A percentile compares a stretch with the other conserved stretches of the same genome.
Conservation (phyloP, 2,113 vertebrate genomes). For the Sardina pilchardus region DNA sequence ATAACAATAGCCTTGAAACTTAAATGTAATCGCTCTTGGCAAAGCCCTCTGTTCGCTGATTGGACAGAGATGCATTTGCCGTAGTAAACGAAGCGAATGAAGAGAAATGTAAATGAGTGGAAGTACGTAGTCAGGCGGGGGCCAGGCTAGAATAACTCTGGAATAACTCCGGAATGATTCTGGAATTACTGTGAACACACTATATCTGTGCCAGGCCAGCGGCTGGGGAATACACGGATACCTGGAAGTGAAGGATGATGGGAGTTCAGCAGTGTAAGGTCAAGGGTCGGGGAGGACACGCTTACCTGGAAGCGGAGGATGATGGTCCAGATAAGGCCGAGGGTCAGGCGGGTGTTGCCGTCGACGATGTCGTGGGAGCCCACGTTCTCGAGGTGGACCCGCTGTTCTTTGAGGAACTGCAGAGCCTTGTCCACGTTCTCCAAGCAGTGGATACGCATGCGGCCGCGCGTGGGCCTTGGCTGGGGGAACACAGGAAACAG, state of each 20-base stretch:
- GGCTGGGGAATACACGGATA: conserved; percentile 45
- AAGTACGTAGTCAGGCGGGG: too few relatives aligned
- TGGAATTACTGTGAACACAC: too few relatives aligned
- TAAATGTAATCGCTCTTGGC: too few relatives aligned
- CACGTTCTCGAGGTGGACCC: conserved; percentile 93
- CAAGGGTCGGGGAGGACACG: neutral
- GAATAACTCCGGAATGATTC: too few relatives aligned
- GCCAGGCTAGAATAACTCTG: too few relatives aligned
- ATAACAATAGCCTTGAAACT: too few relatives aligned
- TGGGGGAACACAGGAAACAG: conserved; percentile 45
- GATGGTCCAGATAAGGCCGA: conserved; percentile 95
- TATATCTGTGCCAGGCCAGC: too few relatives aligned
- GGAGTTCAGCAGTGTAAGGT: conserved; percentile 39
- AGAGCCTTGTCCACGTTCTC: conserved; percentile 95
- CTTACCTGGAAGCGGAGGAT: conserved; percentile 93
- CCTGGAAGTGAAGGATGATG: conserved; percentile 95
- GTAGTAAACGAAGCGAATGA: too few relatives aligned
- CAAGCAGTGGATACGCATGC: conserved; percentile 95
- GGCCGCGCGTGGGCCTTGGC: conserved; percentile 88
- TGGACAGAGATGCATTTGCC: too few relatives aligned
- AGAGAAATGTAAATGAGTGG: too few relatives aligned
- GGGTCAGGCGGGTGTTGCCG: conserved; percentile 89
- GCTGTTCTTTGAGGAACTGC: conserved; percentile 95
- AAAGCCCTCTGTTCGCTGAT: too few relatives aligned
- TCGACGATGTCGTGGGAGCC: conserved; percentile 96